These are phyloP conservation scores for Sinhomidia bicolor DNA, from an alignment of 2,888 invertebrate genomes.

Conservation along the genomic window DNA sequence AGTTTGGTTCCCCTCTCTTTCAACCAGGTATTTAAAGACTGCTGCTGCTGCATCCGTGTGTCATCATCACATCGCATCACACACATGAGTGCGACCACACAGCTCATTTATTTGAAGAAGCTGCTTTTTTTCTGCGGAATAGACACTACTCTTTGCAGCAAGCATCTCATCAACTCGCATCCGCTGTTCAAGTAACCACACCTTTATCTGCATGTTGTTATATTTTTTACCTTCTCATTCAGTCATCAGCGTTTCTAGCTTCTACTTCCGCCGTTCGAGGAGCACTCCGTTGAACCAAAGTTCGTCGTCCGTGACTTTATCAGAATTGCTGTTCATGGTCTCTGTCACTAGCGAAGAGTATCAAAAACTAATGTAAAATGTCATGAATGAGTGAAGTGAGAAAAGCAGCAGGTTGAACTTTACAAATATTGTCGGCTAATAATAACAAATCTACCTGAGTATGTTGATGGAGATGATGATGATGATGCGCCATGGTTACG, in stretches of 20 bases:
- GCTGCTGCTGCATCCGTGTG: constrained; percentile 9
- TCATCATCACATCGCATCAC: constrained; percentile 8
- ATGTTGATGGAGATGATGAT: background rate
- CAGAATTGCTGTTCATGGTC: constrained; percentile 67
- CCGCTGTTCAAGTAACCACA: constrained; percentile 72
- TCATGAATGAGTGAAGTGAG: constrained; percentile 67
- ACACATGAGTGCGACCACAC: constrained; percentile 22
- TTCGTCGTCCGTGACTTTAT: constrained; percentile 71
- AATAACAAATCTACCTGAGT: too few species aligned
- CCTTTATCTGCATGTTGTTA: constrained; percentile 72
- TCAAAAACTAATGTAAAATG: constrained; percentile 60
- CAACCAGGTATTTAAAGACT: too few species aligned
- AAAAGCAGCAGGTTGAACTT: constrained; percentile 18
- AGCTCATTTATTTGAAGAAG: constrained; percentile 69
- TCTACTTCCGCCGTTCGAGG: constrained; percentile 71
- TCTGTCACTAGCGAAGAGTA: constrained; percentile 57
- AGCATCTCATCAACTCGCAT: constrained; percentile 73
- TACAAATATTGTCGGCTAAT: background rate
- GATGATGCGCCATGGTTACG: background rate
- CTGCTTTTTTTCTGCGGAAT: constrained; percentile 59
- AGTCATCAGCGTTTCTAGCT: constrained; percentile 56
- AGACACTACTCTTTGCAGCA: constrained; percentile 53
- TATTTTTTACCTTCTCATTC: constrained; percentile 64
- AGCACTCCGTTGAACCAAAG: constrained; percentile 60
- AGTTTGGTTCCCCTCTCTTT: constrained; percentile 19